Evolutionary conservation across 2,888 invertebrate genomes (phyloP).

Genomic region (Blastobasis adustella): DNA sequence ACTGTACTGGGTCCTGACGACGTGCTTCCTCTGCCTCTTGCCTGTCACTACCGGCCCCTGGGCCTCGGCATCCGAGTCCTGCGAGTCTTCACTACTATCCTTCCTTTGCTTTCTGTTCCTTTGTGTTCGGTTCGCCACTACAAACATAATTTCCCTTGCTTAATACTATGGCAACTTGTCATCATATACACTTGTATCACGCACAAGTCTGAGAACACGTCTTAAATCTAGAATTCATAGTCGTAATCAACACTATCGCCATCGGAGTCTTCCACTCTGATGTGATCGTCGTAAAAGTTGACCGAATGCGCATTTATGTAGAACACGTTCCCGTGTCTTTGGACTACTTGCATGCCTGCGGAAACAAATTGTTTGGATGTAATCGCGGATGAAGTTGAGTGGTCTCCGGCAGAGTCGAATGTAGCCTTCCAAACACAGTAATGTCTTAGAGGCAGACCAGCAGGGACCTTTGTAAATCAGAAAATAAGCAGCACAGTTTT

Average conservation of each 20-base stretch:
- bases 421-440: too few species aligned
- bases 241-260: constrained; percentile 63
- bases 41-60: constrained; percentile 32
- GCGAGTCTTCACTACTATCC: constrained; percentile 13
- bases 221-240: constrained; percentile 21
- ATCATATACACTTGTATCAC: too few species aligned
- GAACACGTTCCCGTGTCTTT: constrained; percentile 48
- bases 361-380: constrained; percentile 5
- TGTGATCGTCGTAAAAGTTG: constrained; percentile 55
- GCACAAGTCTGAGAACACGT: too few species aligned
- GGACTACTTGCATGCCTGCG: constrained; percentile 49
- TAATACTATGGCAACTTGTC: background rate
- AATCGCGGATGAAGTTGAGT: too few species aligned
- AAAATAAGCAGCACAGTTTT: too few species aligned
- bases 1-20: constrained; percentile 25
- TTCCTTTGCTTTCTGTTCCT: constrained; percentile 15
- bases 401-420: too few species aligned
- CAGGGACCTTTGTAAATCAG: too few species aligned
- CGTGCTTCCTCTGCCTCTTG: constrained; percentile 37
- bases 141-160: constrained; percentile 1
- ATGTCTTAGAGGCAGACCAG: too few species aligned
- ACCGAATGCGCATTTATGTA: constrained; percentile 58
- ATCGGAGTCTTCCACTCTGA: constrained; percentile 51
- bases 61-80: background rate
- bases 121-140: background rate